Base-by-base conservation (phyloP, 1,140 invertebrate genomes). In the Bathynomus jamesi region DNA sequence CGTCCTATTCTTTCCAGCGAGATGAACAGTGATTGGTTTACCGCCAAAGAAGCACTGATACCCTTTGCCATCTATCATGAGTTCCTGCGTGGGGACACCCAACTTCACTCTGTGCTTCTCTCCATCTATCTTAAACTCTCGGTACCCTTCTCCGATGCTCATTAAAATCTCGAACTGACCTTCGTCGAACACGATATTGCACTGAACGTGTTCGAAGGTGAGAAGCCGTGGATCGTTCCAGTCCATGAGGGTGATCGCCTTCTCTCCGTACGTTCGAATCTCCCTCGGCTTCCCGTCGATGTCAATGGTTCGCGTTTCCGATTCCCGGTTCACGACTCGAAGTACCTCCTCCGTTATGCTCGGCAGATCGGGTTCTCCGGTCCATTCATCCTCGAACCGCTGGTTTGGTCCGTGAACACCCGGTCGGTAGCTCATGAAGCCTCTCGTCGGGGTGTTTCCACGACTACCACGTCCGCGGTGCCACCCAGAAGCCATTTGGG, bases 1-100 rank as follows among this genome's bases (percentile, higher is more conserved):
- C 28, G 86, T 85, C 70, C 90, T 87, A 60, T 88, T 84, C 74
- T 90, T 88, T 0, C 91, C 91, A 78, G 91, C 88, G 13, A 99
- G 81, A 10, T 91, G 88, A n/a, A 97, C 87, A 17, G 85, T 85
- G 4, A 96, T 87, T 0, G 92, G 89, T 53, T 92, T 89, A 3
- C 94, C 94, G 65, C 94, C 95, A 82, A 98, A 97, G 76, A 90
- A 91, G 79, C 92, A 92, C 79, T 94, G 91, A 78, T 93, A 95
- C 85, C 89, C 91, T 30, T 86, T 84, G 24, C 89, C 90, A 81
- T 98, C 92, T 28, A 98, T 89, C 76, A 90, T 94, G 0, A 99
- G 83, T 81, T 98, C 95, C 67, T 94, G 85, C 0, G 93, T 95
- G 0, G 95, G 95, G 25, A 90, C 91, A 32, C 96, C 96, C 73